phyloP scores from a whole-genome alignment of 2,888 invertebrate genomes.

The Pseudolycoriella hygida region DNA sequence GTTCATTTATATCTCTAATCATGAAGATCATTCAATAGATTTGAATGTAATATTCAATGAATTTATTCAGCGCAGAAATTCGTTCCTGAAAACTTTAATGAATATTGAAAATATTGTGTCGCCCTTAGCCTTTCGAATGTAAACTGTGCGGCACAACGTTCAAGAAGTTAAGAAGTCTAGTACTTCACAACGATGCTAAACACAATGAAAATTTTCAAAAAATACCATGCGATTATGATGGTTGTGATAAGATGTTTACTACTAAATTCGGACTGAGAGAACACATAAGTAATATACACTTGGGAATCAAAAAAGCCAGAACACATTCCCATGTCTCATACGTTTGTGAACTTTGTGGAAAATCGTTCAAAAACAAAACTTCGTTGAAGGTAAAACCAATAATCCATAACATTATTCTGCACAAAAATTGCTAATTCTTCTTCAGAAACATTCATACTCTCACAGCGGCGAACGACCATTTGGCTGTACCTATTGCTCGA shows the following conservation, averaged over 20 bases:
- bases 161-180: not conserved
- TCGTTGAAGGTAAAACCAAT: not conserved
- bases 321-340: not conserved
- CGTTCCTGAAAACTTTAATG: not conserved
- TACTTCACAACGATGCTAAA: not conserved
- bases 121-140: conserved; percentile 4
- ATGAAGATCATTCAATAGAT: not conserved
- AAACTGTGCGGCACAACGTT: not conserved
- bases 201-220: not conserved
- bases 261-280: not conserved
- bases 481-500: conserved; percentile 6
- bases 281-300: not conserved
- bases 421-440: not conserved
- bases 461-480: conserved; percentile 7
- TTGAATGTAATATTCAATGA: not conserved
- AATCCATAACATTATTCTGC: not conserved
- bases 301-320: not conserved
- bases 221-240: not conserved
- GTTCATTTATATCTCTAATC: not conserved
- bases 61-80: not conserved
- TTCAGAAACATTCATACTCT: conserved; percentile 6
- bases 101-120: not conserved
- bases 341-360: not conserved
- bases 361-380: not conserved
- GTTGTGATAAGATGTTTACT: not conserved